Evolutionary conservation across 2,888 invertebrate genomes (phyloP).

Genomic region (Epirrita christyi): DNA sequence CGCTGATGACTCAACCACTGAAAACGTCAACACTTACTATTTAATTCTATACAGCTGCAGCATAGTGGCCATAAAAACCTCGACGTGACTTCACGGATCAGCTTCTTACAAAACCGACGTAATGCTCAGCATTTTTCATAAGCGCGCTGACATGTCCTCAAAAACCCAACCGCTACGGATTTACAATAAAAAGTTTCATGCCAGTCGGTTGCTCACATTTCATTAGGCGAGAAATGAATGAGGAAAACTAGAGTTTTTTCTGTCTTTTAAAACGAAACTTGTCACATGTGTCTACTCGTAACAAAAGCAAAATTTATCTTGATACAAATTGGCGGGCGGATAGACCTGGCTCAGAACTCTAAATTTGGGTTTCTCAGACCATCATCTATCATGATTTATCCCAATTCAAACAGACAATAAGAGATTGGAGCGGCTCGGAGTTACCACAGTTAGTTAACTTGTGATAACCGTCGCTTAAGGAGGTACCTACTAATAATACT

Average conservation of each 20-base stretch:
- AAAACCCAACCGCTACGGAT: slow-evolving; percentile 59
- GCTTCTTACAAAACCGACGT: slow-evolving; percentile 49
- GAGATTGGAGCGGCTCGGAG: slow-evolving; percentile 57
- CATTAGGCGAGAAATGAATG: slow-evolving; percentile 72
- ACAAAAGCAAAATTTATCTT: slow-evolving; percentile 46
- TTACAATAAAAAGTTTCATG: slow-evolving; percentile 70
- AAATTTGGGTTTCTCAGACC: slow-evolving; percentile 63
- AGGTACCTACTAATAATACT: too few species aligned
- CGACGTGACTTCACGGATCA: slow-evolving; percentile 27
- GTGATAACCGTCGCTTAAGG: slow-evolving; percentile 46
- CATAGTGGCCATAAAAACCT: too few species aligned
- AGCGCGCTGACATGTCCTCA: slow-evolving; percentile 63
- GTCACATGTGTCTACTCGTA: slow-evolving; percentile 49
- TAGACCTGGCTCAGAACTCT: slow-evolving; percentile 60
- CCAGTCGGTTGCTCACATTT: slow-evolving; percentile 67
- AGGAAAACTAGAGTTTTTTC: slow-evolving; percentile 65
- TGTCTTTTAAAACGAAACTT: slow-evolving; percentile 50
- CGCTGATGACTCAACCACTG: too few species aligned
- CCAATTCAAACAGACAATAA: slow-evolving; percentile 73
- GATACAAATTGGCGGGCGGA: slow-evolving; percentile 63
- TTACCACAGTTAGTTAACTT: slow-evolving; percentile 63
- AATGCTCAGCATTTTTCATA: slow-evolving; percentile 68
- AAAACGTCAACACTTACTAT: too few species aligned
- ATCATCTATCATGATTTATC: slow-evolving; percentile 80
- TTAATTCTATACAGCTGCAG: too few species aligned